Evolutionary conservation across 37 sponge, comb jelly and placozoan genomes (phyloP).

Genomic region (Axinella damicornis): DNA sequence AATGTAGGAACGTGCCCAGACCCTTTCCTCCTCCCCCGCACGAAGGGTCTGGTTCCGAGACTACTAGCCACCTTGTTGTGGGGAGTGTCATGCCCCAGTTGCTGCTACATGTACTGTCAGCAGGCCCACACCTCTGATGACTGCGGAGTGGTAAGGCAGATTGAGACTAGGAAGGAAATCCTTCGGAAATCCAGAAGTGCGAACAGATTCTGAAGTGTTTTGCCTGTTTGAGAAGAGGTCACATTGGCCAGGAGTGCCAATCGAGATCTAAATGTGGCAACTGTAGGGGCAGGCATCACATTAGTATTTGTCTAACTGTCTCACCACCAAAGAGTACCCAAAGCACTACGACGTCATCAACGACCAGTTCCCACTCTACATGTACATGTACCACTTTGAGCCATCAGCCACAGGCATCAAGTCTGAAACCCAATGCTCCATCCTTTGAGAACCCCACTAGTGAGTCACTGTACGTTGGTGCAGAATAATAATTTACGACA

Average conservation of each 20-base stretch:
- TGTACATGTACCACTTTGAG: neutral
- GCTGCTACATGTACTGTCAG: slow-evolving; percentile 24
- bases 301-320: slow-evolving; percentile 7
- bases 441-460: neutral
- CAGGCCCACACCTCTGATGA: neutral
- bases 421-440: slow-evolving; percentile 7
- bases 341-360: neutral
- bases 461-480: neutral
- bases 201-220: too few species aligned
- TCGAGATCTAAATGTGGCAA: neutral
- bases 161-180: neutral
- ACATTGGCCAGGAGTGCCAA: slow-evolving; percentile 24
- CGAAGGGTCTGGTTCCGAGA: too few species aligned
- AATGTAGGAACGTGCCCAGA: too few species aligned
- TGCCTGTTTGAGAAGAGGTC: slow-evolving; percentile 40
- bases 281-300: slow-evolving; percentile 31
- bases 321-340: too few species aligned
- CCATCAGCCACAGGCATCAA: neutral
- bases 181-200: slow-evolving; percentile 5
- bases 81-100: neutral
- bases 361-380: neutral
- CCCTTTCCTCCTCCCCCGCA: too few species aligned
- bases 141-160: neutral
- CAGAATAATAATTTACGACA: neutral
- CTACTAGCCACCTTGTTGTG: neutral